These are phyloP conservation scores for Rosalia funebris DNA, from an alignment of 2,888 invertebrate genomes.

Conservation along the genomic window DNA sequence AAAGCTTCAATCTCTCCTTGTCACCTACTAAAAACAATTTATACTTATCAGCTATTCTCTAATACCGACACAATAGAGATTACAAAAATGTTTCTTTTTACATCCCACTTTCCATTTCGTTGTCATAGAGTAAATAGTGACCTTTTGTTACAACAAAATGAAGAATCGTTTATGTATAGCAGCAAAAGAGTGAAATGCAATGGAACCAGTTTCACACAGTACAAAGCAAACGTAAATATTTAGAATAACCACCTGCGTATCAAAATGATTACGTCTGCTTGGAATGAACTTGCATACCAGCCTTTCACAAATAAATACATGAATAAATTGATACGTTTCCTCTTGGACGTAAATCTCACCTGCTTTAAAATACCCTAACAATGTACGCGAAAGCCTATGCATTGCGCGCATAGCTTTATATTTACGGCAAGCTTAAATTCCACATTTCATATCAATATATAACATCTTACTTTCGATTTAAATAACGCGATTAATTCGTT, in stretches of 20 bases:
- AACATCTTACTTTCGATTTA: constrained; percentile 44
- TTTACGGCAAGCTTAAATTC: constrained; percentile 52
- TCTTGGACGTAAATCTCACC: constrained; percentile 59
- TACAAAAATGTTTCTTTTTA: too few relatives aligned
- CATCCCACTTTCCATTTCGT: too few relatives aligned
- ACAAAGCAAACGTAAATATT: constrained; percentile 19
- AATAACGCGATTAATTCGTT: constrained; percentile 52
- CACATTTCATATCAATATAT: constrained; percentile 45
- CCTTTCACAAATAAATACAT: constrained; percentile 24
- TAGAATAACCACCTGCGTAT: not conserved
- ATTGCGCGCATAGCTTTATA: constrained; percentile 64
- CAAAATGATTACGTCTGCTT: constrained; percentile 23
- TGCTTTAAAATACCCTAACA: constrained; percentile 60
- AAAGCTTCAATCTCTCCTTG: too few relatives aligned
- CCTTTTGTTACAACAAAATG: constrained; percentile 10
- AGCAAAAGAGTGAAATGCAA: not conserved
- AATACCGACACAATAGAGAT: too few relatives aligned
- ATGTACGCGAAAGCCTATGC: constrained; percentile 63
- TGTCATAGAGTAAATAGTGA: too few relatives aligned
- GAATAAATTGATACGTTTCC: constrained; percentile 29
- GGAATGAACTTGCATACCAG: constrained; percentile 5
- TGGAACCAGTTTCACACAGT: constrained; percentile 5
- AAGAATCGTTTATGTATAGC: not conserved
- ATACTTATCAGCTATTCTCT: too few relatives aligned
- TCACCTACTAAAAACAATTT: too few relatives aligned